Evolutionary conservation across 2,888 invertebrate genomes (phyloP), one percentile per base, ranked within the genome.

Genomic region (Ormyrus pomaceus): DNA sequence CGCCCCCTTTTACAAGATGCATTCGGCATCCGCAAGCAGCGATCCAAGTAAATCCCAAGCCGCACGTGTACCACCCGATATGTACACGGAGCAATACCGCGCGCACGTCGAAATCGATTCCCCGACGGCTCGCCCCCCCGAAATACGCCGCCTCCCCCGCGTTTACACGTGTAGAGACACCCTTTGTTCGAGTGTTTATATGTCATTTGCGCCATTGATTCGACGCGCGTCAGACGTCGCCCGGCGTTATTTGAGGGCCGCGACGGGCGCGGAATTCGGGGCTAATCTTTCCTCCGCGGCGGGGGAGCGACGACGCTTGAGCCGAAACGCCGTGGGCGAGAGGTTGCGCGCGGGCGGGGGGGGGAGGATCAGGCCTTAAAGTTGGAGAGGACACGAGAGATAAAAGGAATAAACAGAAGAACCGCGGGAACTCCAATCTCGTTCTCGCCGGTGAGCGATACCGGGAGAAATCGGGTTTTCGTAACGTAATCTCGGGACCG

Each of bases 81-180:
- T 19, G 19, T 19, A 19, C 19, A 65, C 48, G 5, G 65, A 53
- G 53, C 19, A 11, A 46, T 46, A 69, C 9, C 9, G 53, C 34
- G 69, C 10, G 70, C 13, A 19, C 9, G 11, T 66, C 58, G 66
- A 76, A 68, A 76, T 69, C 69, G 69, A 76, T 76, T 69, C 46
- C 76, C 62, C 56, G 53, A 62, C 56, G 19, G 55, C 69, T 58
- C 10, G 59, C 19, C 45, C 13, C 19, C 19, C 45, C 56, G 55
- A n/a, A 19, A 19, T 19, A 19, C 19, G 1, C 19, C 19, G 46
- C 55, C 5, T 51, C 13, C 19, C 9, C n/a, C 13, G 6, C 51
- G 58, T 66, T 74, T 74, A 74, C 66, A 74, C 62, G 62, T 72
- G 71, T 53, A 62, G 62, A 72, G 61, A 45, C 50, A 58, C 48